These are phyloP conservation scores for Spea multiplicata DNA, from an alignment of 2,113 vertebrate species.

Conservation along the genomic window DNA sequence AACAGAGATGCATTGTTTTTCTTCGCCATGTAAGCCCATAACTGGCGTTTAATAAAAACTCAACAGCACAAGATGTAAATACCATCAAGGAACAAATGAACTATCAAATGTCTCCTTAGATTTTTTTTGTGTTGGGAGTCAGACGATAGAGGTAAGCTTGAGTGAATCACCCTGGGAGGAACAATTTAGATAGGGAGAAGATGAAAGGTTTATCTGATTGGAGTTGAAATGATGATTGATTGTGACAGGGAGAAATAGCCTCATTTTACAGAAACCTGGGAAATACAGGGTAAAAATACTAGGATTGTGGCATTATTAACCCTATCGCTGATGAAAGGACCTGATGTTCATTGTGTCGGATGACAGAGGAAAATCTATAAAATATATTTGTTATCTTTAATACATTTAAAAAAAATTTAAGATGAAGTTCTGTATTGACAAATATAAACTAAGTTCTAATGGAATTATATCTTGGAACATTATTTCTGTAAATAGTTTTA, in stretches of 20 bases:
- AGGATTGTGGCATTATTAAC: conserved; percentile 33
- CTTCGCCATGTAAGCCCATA: conserved; percentile 64
- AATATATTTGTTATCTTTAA: background rate
- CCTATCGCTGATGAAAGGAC: conserved; percentile 11
- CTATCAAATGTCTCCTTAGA: conserved; percentile 66
- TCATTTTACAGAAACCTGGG: conserved; percentile 51
- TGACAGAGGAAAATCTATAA: background rate
- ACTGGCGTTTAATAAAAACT: conserved; percentile 70
- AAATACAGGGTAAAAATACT: conserved; percentile 18
- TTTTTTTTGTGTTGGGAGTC: conserved; percentile 56
- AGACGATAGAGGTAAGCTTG: conserved; percentile 57
- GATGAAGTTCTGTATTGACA: too few relatives aligned
- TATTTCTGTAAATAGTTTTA: too few relatives aligned
- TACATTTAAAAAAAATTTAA: background rate
- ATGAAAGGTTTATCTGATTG: conserved; percentile 66
- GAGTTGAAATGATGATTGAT: conserved; percentile 67
- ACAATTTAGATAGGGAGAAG: conserved; percentile 63
- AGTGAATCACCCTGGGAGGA: conserved; percentile 59
- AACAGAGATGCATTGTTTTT: conserved; percentile 79
- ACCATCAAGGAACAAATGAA: conserved; percentile 62
- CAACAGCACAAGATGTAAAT: conserved; percentile 66
- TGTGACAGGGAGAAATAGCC: conserved; percentile 61
- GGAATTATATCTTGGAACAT: too few relatives aligned
- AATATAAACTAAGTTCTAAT: too few relatives aligned
- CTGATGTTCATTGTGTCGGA: background rate